A percentile compares a stretch with the other conserved stretches of the same genome.
Evolutionary conservation across 2,113 vertebrate species (phyloP).

Genomic region (Prunella himalayana): DNA sequence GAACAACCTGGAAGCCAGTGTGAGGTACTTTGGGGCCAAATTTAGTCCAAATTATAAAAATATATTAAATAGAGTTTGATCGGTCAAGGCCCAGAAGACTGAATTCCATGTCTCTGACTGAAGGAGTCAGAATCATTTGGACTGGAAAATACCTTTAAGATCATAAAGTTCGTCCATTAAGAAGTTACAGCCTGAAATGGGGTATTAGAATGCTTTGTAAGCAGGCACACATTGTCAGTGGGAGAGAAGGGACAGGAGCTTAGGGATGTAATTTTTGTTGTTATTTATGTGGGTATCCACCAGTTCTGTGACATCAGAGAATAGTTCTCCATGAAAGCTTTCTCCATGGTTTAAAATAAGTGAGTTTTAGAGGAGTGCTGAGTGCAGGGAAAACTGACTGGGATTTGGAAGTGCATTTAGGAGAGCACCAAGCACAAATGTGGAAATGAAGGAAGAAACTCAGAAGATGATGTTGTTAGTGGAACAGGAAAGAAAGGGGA

Average conservation of each 20-base stretch:
- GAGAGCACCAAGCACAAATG: neutral
- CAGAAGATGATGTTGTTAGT: neutral
- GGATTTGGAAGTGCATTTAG: neutral
- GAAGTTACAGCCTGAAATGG: neutral
- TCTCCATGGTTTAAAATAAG: neutral
- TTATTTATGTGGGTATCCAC: neutral
- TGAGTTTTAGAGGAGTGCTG: neutral
- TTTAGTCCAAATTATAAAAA: neutral
- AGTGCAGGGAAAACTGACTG: neutral
- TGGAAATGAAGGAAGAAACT: neutral
- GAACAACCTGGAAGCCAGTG: neutral
- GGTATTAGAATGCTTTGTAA: neutral
- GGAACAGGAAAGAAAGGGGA: neutral
- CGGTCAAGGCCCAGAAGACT: neutral
- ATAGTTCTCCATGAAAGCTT: neutral
- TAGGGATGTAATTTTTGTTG: neutral
- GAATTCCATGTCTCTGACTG: neutral
- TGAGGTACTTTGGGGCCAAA: neutral
- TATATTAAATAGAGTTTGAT: neutral
- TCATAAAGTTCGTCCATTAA: neutral
- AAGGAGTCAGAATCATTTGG: neutral
- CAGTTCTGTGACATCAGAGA: neutral
- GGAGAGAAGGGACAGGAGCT: neutral
- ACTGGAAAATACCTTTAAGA: neutral
- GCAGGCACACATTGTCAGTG: neutral